Conservation (phyloP, 2,888 invertebrate genomes). For the Oscheius sp. region DNA sequence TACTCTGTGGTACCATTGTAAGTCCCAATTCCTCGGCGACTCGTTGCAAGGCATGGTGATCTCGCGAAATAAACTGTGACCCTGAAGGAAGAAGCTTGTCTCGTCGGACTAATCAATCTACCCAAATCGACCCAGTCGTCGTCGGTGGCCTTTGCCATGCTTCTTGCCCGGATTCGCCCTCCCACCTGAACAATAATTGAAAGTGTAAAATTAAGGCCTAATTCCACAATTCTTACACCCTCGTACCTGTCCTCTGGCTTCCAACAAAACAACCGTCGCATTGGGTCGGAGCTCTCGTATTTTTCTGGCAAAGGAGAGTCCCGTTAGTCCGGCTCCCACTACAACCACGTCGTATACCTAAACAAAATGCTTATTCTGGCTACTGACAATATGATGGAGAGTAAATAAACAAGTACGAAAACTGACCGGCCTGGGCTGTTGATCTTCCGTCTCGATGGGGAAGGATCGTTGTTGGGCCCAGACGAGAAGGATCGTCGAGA, state of each 20-base stretch:
- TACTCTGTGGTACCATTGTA: slow-evolving; percentile 39
- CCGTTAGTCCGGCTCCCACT: slow-evolving; percentile 38
- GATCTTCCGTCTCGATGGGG: slow-evolving; percentile 16
- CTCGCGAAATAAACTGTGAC: slow-evolving; percentile 56
- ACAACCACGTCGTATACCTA: slow-evolving; percentile 45
- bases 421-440: slow-evolving; percentile 16
- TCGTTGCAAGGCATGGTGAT: slow-evolving; percentile 46
- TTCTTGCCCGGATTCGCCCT: slow-evolving; percentile 52
- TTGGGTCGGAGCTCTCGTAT: slow-evolving; percentile 34
- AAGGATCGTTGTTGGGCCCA: slow-evolving; percentile 13
- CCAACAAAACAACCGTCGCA: slow-evolving; percentile 45
- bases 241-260: slow-evolving; percentile 49
- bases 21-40: slow-evolving; percentile 46
- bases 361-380: slow-evolving; percentile 15
- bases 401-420: slow-evolving; percentile 1
- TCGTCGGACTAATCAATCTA: no score
- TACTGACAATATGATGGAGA: background rate
- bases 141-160: slow-evolving; percentile 56
- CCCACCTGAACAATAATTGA: slow-evolving; percentile 38
- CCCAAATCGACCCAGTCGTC: slow-evolving; percentile 49
- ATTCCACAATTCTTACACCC: background rate
- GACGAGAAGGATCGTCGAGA: slow-evolving; percentile 2
- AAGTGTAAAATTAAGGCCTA: slow-evolving; percentile 8
- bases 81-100: slow-evolving; percentile 26
- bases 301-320: slow-evolving; percentile 33